These are phyloP conservation scores for Callorhinus ursinus DNA, from an alignment of 2,113 vertebrate species.

Conservation along the genomic window DNA sequence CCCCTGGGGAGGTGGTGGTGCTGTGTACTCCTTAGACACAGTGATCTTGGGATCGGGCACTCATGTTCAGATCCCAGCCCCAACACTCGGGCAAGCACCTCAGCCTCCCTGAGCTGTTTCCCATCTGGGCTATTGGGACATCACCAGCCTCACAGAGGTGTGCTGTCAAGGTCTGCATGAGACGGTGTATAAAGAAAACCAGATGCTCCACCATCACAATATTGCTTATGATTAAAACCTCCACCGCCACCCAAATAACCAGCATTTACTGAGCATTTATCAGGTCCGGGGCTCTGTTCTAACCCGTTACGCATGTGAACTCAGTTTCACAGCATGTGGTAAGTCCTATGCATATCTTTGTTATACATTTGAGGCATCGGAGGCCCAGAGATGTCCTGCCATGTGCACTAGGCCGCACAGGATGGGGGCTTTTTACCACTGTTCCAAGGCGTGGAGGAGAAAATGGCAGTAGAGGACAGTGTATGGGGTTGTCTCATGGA, in stretches of 20 bases:
- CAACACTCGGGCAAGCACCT: fast-evolving
- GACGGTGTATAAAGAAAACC: too few relatives aligned
- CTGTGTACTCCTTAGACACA: fast-evolving
- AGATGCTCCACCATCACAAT: not conserved
- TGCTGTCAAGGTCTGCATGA: not conserved
- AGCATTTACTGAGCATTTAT: not conserved
- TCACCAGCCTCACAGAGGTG: fast-evolving
- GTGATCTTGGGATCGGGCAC: fast-evolving
- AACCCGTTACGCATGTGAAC: not conserved
- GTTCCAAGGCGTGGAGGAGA: not conserved
- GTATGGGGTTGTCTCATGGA: not conserved
- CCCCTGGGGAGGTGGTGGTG: not conserved
- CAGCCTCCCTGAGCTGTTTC: not conserved
- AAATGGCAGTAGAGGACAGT: fast-evolving
- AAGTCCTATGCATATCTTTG: not conserved
- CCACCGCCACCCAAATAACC: too few relatives aligned
- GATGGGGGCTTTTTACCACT: not conserved
- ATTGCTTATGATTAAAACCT: not conserved
- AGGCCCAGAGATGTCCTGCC: not conserved
- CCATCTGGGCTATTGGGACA: not conserved
- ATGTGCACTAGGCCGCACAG: not conserved
- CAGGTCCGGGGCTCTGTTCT: not conserved
- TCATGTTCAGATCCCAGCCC: not conserved
- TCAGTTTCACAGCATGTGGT: not conserved
- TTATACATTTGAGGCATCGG: not conserved